Evolutionary conservation across 2,113 vertebrate genomes (phyloP), one percentile per base, ranked within the genome.

Genomic region (Nannobrachium achirus): DNA sequence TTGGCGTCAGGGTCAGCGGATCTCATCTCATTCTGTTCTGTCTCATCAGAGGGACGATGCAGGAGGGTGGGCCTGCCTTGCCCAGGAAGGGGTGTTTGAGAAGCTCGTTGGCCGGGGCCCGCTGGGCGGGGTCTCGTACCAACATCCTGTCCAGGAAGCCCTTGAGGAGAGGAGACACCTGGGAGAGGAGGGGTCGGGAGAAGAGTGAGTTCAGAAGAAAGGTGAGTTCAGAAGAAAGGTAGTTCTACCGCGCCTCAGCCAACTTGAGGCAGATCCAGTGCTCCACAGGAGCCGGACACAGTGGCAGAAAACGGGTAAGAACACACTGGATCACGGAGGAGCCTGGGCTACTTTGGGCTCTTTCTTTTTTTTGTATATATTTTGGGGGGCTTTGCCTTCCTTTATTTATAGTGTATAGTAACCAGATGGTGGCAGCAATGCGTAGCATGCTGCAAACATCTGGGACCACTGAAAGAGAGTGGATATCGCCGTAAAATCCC

Each of bases 11-110:
- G 15, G 0, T 25, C 10, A 41, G 8, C 15, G 14, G 38, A 52
- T 53, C 84, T 98, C 95, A 98, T 93, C 93, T 94, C 84, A 94
- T 91, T 56, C 96, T 89, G 84, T 98, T 95, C 81, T 96, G 95
- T 46, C 96, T 92, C 96, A 98, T 98, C 69, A 97, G 94, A 10
- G 96, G 96, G 57, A 98, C 94, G 13, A 98, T 97, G 91, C 95
- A 95, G 62, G 96, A 92, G 0, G 96, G 96, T 0, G 93, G 94
- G 0, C 95, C 96, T 0, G 94, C 95, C 85, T 97, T 97, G 6
- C 88, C 70, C 69, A 98, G 87, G 85, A 97, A 98, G 0, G 95
- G 94, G 73, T 98, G 96, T 72, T 95, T 95, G 66, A 98, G 89
- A 7, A 98, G 93, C 82, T 98, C 96, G 0, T 81, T 91, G 2